Base-by-base conservation (phyloP, 1,140 invertebrate species). In the Drosophila quadrilineata region DNA sequence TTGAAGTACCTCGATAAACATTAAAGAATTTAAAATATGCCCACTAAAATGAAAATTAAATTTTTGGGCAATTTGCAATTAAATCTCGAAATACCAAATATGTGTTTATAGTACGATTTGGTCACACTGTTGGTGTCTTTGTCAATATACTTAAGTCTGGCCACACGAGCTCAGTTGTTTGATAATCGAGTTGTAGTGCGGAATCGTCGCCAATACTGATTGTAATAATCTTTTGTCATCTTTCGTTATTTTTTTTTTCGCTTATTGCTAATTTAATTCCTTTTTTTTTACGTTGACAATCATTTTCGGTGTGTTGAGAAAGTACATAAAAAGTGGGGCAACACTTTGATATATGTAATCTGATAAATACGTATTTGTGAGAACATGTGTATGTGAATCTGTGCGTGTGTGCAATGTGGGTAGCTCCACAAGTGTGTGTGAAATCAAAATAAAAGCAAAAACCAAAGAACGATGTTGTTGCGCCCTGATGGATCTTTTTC, bases 381-480 rank as follows among this genome's bases (percentile, higher is more conserved):
- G n/a, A n/a, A n/a, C n/a, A n/a, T 56, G 28, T 29, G 52, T 33
- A 36, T 40, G 28, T 36, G 12, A 10, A 8, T 22, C n/a, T 33
- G 52, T 31, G 19, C 12, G 36, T 56, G 48, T 48, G 59, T 48
- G 28, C 16, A 31, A 52, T 12, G 48, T 31, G 24, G 48, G 45
- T 31, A 73, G 77, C 77, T 84, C 77, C 77, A 84, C 77, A 84
- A 84, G 77, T 84, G 77, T 82, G 77, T 57, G 70, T 67, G 63
- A 85, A 73, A 80, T 85, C 79, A 85, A 84, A 84, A 84, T 85
- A 85, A 84, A 69, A 68, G 17, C 40, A 68, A 28, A n/a, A n/a
- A 71, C 43, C 41, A 59, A 69, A 35, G 45, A 68, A 26, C 19
- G 31, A 52, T 57, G 58, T 43, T 26, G 56, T 43, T 26, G 56